Base-by-base conservation (phyloP, 2,113 vertebrate species). In the Cacatua alba region DNA sequence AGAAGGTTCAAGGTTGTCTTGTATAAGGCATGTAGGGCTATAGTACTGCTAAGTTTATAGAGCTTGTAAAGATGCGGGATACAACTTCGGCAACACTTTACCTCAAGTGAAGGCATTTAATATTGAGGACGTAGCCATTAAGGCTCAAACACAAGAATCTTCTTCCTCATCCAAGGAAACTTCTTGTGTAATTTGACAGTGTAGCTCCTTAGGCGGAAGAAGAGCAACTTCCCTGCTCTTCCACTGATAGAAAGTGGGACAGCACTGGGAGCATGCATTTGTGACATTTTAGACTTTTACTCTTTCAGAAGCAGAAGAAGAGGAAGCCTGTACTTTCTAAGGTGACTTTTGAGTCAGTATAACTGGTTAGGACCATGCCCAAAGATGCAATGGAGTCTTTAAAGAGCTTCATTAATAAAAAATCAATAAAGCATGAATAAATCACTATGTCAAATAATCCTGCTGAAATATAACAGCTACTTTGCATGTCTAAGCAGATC, bases 351-450 rank as follows among this genome's bases (percentile, higher is more conserved):
- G 23, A 86, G 18, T 39, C 39, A 55, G 29, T 39, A 46, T 17
- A 64, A 51, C 8, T 28, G 25, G 6, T 78, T 84, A 88, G 17
- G 11, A 41, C 21, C 60, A 11, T 57, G 16, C 23, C 26, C 48
- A 87, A 83, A 87, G 35, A 82, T 17, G 24, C 8, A 76, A 25
- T 14, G 7, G n/a, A 79, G 24, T 10, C 29, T 64, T 94, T 75
- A 85, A 88, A 55, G 3, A 71, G 23, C 59, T 90, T 88, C 17
- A 82, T 76, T 76, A 64, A 79, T 84, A 84, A 95, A 75, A 82
- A 88, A 86, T 39, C 51, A 93, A 81, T 71, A 92, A 94, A 91
- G 15, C 17, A 79, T 69, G 88, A 94, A 94, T 85, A 94, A 93
- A 86, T 84, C 20, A 82, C 21, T 48, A 49, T 43, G 52, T 49